Evolutionary conservation across 2,888 invertebrate species (phyloP), one percentile per base, ranked within the genome.

Genomic region (Mechanitis mazaeus): DNA sequence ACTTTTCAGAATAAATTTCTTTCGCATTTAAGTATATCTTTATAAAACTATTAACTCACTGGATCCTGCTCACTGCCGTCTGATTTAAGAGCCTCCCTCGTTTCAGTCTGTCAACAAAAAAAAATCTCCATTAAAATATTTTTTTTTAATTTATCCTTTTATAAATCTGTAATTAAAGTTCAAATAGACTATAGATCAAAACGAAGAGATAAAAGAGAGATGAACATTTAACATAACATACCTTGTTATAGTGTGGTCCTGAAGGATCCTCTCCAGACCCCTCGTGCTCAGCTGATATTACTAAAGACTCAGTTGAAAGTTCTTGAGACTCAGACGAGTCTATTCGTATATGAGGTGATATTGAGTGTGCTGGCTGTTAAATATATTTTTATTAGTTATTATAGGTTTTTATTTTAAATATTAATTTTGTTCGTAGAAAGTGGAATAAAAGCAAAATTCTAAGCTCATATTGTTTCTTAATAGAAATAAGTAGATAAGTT

Each of bases 21-120:
- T 35, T 35, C 3, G 3, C 2, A 5, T 2, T 9, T 9, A 42
- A 42, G 6, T 42, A 9, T 42, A 9, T 42, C 9, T 42, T 42
- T 50, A 11, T 31, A 31, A 31, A 31, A 7, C 2, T 31, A 5
- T 46, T 57, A 54, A 91, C 94, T 94, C 83, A 95, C 95, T 71
- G 94, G 93, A 75, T 95, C 94, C 76, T 94, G 94, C 79, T 94
- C 94, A 75, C 94, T 95, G 71, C 94, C 94, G 73, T 95, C 95
- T 64, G 94, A 92, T 67, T 93, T 92, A 45, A 95, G 85, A 1
- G 94, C 93, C 78, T 95, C 95, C 78, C 94, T 91, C 3, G 94
- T 94, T 75, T 93, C 93, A 78, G 93, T 94, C 81, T 91, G 88
- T 42, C 68, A 78, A 76, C 47, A 59, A 59, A 63, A 20, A 20